Conservation (phyloP, 2,113 vertebrate genomes). For the Tetrao urogallus region DNA sequence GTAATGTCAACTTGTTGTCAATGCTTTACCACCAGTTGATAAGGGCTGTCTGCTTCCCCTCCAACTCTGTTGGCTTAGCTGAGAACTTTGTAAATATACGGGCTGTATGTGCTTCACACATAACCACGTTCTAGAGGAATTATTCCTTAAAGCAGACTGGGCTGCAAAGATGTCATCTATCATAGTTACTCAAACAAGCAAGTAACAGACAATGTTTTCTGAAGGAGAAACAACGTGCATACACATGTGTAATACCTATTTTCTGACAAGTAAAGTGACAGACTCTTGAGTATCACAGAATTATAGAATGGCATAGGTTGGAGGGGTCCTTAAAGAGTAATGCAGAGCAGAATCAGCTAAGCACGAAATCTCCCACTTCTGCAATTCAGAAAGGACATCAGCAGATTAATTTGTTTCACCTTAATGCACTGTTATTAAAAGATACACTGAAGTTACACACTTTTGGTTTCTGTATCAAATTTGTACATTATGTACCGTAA, state of each 20-base stretch:
- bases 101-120: rapidly evolving
- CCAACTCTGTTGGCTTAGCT: neutral
- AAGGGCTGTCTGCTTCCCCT: neutral
- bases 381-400: neutral
- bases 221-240: neutral
- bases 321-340: neutral
- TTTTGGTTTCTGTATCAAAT: neutral
- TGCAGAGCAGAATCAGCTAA: neutral
- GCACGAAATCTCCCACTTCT: neutral
- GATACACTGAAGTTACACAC: neutral
- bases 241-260: neutral
- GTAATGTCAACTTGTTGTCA: neutral
- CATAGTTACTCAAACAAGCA: neutral
- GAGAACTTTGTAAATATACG: neutral
- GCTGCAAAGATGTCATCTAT: neutral
- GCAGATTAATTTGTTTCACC: neutral
- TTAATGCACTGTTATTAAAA: neutral
- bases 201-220: neutral
- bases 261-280: neutral
- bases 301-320: neutral
- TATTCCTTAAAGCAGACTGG: neutral
- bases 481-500: neutral
- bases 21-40: neutral
- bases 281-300: neutral
- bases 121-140: neutral